phyloP scores from a whole-genome alignment of 2,113 vertebrate species.

The Ranitomeya imitator region DNA sequence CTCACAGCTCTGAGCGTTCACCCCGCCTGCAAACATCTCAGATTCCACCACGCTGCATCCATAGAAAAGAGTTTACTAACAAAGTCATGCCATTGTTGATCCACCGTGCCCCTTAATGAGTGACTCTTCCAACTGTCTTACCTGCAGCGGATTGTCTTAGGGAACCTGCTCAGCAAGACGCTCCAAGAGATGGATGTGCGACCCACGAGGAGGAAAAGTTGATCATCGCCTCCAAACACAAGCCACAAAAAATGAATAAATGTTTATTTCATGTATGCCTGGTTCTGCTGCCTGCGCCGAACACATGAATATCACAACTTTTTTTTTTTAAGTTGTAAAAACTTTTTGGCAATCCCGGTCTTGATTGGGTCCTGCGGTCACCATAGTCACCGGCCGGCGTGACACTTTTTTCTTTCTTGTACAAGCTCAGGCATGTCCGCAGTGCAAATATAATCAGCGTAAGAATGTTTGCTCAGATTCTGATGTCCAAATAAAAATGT shows the following conservation, averaged over 20 bases:
- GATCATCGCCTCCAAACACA: neutral
- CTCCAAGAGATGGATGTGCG: neutral
- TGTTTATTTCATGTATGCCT: neutral
- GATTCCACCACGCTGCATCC: slow-evolving; percentile 38
- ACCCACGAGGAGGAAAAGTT: neutral
- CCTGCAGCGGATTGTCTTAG: slow-evolving; percentile 7
- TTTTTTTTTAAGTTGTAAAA: slow-evolving; percentile 47
- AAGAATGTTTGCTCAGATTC: slow-evolving; percentile 68
- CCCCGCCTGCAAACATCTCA: slow-evolving; percentile 28
- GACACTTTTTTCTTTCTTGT: slow-evolving; percentile 56
- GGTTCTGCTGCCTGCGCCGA: slow-evolving; percentile 6
- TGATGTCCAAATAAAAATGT: slow-evolving; percentile 57
- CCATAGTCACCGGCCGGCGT: slow-evolving; percentile 75
- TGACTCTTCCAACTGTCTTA: slow-evolving; percentile 51
- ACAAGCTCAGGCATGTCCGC: slow-evolving; percentile 80
- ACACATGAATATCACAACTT: slow-evolving; percentile 24
- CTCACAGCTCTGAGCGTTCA: neutral
- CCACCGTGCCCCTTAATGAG: slow-evolving; percentile 5
- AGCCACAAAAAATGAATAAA: neutral
- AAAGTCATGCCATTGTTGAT: slow-evolving; percentile 13
- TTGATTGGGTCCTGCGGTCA: slow-evolving; percentile 71
- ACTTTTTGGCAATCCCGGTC: slow-evolving; percentile 61
- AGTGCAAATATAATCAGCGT: slow-evolving; percentile 73
- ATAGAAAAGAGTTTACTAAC: slow-evolving; percentile 21
- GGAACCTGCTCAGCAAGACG: slow-evolving; percentile 13